Evolutionary conservation across 1,140 invertebrate species (phyloP).

Genomic region (Zaprionus africanus): DNA sequence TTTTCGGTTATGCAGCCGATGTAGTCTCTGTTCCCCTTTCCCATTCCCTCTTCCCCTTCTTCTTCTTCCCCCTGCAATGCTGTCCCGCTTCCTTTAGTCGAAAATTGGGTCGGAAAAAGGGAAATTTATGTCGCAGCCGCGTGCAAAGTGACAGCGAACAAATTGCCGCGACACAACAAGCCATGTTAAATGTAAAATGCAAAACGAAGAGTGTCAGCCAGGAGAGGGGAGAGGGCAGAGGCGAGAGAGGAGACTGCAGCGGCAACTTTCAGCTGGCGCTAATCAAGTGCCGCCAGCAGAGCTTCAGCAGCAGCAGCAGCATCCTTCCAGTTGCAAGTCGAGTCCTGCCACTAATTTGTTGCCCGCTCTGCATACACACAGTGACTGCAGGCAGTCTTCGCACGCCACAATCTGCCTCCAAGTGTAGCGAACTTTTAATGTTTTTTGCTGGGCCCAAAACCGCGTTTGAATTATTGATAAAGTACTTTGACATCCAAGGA

Average conservation of each 20-base stretch:
- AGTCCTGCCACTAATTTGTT: conserved; percentile 45
- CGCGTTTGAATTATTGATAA: conserved; percentile 69
- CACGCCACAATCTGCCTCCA: conserved; percentile 40
- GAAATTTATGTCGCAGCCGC: conserved; percentile 82
- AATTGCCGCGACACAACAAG: conserved; percentile 74
- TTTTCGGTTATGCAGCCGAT: conserved; percentile 64
- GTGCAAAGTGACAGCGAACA: conserved; percentile 81
- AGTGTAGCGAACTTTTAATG: conserved; percentile 50
- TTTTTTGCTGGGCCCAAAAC: conserved; percentile 19
- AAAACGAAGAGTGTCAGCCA: conserved; percentile 18
- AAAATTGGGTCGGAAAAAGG: conserved; percentile 79
- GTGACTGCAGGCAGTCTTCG: not conserved
- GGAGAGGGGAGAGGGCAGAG: not conserved
- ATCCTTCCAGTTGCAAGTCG: not conserved
- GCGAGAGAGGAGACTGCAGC: conserved; percentile 3
- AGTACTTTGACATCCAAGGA: conserved; percentile 47
- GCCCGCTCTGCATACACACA: conserved; percentile 20
- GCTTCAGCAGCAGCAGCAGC: conserved; percentile 17
- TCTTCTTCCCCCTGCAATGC: not conserved
- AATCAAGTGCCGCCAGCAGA: conserved; percentile 49
- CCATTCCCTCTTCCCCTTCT: not conserved
- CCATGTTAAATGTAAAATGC: conserved; percentile 47
- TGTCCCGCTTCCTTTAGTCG: conserved; percentile 14
- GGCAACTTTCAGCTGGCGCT: conserved; percentile 44
- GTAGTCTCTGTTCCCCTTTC: conserved; percentile 15